A percentile compares a stretch with the other conserved stretches of the same genome.
These are phyloP conservation scores for Aphis gossypii DNA, from an alignment of 1,140 invertebrate species.

Conservation along the genomic window DNA sequence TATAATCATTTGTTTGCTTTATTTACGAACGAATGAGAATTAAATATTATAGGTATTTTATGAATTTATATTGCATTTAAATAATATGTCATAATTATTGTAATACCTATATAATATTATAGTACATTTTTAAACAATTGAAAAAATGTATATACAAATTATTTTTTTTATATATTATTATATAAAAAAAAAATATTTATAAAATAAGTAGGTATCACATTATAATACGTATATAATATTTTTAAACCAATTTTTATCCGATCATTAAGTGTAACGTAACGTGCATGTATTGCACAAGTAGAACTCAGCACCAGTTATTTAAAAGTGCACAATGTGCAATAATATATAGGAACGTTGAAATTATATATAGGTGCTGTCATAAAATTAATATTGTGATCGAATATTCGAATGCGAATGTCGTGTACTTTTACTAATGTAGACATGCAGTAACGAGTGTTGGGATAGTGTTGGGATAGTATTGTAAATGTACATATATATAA, in stretches of 20 bases:
- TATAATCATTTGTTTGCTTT: neutral
- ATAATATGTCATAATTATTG: neutral
- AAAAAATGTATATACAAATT: neutral
- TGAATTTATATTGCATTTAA: neutral
- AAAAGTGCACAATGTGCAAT: neutral
- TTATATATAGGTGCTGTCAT: neutral
- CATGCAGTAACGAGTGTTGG: neutral
- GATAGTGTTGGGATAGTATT: neutral
- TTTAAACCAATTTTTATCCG: neutral
- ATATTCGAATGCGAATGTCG: neutral
- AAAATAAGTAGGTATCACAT: neutral
- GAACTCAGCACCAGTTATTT: neutral
- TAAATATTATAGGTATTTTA: neutral
- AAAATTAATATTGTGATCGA: conserved; percentile 1
- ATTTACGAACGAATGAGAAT: neutral
- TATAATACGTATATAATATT: neutral
- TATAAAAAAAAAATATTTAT: neutral
- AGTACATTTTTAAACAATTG: neutral
- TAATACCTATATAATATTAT: neutral
- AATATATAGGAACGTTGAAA: neutral
- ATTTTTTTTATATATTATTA: too few species aligned
- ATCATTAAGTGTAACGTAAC: neutral
- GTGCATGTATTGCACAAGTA: neutral
- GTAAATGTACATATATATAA: neutral
- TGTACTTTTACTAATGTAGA: neutral